phyloP scores from a whole-genome alignment of 1,140 invertebrate genomes.

The Branchinecta lynchi region DNA sequence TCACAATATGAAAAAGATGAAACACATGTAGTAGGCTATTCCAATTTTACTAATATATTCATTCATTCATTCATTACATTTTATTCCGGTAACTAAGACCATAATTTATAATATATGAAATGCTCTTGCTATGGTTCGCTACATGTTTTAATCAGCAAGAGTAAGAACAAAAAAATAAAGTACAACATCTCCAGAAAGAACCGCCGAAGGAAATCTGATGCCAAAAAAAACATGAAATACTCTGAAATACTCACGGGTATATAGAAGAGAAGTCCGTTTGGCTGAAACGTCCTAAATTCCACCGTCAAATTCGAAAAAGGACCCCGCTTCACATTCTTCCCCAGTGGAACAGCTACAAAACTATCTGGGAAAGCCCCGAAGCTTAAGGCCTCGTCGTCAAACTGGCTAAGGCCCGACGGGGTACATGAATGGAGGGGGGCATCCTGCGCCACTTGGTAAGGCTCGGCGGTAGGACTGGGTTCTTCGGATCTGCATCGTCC shows the following conservation, averaged over 20 bases:
- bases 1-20: no score
- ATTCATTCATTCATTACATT: no score
- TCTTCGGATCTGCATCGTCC: not conserved
- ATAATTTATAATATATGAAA: no score
- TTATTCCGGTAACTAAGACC: no score
- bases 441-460: not conserved
- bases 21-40: no score
- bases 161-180: no score
- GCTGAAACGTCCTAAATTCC: not conserved
- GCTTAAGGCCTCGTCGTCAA: not conserved
- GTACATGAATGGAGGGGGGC: not conserved
- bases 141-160: no score
- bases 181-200: no score
- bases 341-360: not conserved
- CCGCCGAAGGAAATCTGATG: no score
- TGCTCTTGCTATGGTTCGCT: no score
- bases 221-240: no score
- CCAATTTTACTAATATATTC: no score
- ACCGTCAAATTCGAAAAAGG: not conserved
- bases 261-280: constrained; percentile 1
- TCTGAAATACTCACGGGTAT: not conserved
- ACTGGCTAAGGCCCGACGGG: not conserved
- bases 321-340: not conserved
- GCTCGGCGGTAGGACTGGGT: not conserved
- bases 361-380: not conserved